A percentile compares a stretch with the other conserved stretches of the same genome.
These are phyloP conservation scores for Crocuta crocuta DNA, from an alignment of 2,113 vertebrate species.

Conservation along the genomic window DNA sequence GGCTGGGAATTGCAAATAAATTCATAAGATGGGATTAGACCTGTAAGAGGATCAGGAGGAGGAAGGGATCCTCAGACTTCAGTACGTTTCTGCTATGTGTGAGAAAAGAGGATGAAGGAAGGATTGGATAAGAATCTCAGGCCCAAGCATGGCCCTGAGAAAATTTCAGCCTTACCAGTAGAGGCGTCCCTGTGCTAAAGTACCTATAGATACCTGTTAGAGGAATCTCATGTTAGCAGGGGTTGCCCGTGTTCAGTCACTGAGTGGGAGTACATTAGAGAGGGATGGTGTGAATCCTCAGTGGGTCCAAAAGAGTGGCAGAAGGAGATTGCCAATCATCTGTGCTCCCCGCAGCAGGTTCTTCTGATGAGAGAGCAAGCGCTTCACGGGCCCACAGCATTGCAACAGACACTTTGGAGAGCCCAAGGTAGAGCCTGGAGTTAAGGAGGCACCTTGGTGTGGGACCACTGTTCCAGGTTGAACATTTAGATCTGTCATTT, in stretches of 20 bases:
- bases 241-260: background rate
- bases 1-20: background rate
- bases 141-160: background rate
- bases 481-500: background rate
- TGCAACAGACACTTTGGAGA: background rate
- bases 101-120: background rate
- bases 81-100: background rate
- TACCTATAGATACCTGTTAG: no score
- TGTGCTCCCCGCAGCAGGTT: background rate
- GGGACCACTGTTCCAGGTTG: background rate
- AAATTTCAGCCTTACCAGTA: background rate
- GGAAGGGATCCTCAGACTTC: background rate
- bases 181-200: background rate
- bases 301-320: background rate
- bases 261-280: background rate
- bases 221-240: background rate
- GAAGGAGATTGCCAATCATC: background rate
- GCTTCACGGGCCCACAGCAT: accelerated
- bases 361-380: background rate
- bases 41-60: background rate
- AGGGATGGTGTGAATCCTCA: background rate
- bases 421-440: no score
- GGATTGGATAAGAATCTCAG: background rate
- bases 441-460: background rate
- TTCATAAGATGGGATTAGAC: background rate